Evolutionary conservation across 2,888 invertebrate genomes (phyloP), one percentile per base, ranked within the genome.

Genomic region (Ferrisia virgata): DNA sequence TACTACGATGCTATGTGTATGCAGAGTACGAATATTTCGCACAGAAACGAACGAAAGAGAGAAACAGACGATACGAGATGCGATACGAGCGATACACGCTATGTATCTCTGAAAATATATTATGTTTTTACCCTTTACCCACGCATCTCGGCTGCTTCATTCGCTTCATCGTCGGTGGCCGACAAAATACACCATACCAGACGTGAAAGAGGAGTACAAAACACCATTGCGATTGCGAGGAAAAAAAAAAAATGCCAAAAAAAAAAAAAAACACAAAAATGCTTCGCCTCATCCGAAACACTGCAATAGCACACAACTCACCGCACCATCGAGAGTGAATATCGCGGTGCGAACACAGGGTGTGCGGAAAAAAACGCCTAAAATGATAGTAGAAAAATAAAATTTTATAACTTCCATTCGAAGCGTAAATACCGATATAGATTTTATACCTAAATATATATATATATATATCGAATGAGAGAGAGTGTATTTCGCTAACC

Each of bases 401-500:
- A 72, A 72, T 72, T 72, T 72, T 72, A 69, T 69, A 69, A 69
- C 69, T 69, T 69, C 31, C 22, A 69, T 69, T 69, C 69, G 53
- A 18, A 53, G 53, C 53, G 69, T 69, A 69, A 69, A 69, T 72
- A 33, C 72, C 72, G 72, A 72, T 72, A 72, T 72, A 72, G 72
- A 72, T 72, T 72, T 72, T 72, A 72, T 72, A 72, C 33, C 22
- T n/a, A n/a, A n/a, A n/a, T n/a, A n/a, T n/a, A n/a, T n/a, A n/a
- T n/a, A n/a, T n/a, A n/a, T n/a, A n/a, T n/a, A n/a, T n/a, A n/a
- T n/a, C n/a, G n/a, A n/a, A n/a, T n/a, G n/a, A n/a, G n/a, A n/a
- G n/a, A n/a, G 72, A 33, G 72, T n/a, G 33, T 72, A 72, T 72
- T 72, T 72, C 72, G 72, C 33, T 33, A 72, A 72, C 72, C 72